A percentile compares a stretch with the other conserved stretches of the same genome.
Evolutionary conservation across 2,888 invertebrate species (phyloP).

Genomic region (Dolichomitus sp.): DNA sequence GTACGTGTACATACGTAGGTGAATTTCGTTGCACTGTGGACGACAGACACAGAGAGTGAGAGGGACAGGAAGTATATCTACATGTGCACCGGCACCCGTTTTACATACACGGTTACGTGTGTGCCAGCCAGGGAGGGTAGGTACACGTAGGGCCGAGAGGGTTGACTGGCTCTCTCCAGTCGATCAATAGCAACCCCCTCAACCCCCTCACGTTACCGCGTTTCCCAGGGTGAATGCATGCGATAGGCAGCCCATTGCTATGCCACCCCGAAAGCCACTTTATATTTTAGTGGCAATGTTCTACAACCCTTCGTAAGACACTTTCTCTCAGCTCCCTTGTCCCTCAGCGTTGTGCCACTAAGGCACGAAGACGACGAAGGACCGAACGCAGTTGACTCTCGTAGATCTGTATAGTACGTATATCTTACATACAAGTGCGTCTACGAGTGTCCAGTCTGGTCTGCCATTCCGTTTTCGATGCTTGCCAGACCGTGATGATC

Average conservation of each 20-base stretch:
- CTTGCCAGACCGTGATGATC: not conserved
- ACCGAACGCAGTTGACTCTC: conserved; percentile 18
- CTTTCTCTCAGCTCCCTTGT: conserved; percentile 66
- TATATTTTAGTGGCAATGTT: conserved; percentile 85
- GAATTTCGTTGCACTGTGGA: conserved; percentile 53
- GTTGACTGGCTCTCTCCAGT: conserved; percentile 82
- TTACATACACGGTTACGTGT: conserved; percentile 59
- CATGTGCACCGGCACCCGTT: conserved; percentile 51
- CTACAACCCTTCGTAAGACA: conserved; percentile 83
- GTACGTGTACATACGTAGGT: conserved; percentile 50
- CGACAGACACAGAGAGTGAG: conserved; percentile 35
- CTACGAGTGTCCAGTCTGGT: not conserved
- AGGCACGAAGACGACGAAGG: conserved; percentile 15
- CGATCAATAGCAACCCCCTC: conserved; percentile 83
- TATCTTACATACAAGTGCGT: not conserved
- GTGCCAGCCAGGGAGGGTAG: conserved; percentile 63
- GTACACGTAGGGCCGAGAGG: conserved; percentile 81
- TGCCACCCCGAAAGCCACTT: conserved; percentile 84
- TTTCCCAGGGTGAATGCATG: conserved; percentile 82
- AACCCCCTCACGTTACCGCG: conserved; percentile 68
- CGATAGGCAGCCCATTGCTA: conserved; percentile 84
- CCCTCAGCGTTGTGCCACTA: conserved; percentile 12
- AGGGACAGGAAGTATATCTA: conserved; percentile 31
- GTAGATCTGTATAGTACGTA: not conserved
- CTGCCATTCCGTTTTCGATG: not conserved